Percentiles rank a stretch among this genome's conserved stretches.
Conservation (phyloP, 1,140 invertebrate species). For the Drosophila santomea region DNA sequence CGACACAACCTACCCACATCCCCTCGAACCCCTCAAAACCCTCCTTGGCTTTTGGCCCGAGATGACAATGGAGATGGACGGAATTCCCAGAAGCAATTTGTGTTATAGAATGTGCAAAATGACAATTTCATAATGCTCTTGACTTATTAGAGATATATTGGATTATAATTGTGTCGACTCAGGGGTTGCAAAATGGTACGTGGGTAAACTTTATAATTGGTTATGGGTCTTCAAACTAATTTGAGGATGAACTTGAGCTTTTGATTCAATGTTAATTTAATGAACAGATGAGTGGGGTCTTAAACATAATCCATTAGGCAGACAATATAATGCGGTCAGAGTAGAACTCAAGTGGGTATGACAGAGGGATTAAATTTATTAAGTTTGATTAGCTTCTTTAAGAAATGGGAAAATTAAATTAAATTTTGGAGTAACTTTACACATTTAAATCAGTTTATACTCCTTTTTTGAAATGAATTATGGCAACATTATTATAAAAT, state of each 20-base stretch:
- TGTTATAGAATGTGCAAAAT: conserved; percentile 41
- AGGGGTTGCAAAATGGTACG: conserved; percentile 26
- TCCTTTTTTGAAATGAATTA: too few species aligned
- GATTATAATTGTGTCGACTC: conserved; percentile 38
- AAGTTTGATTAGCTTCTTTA: background rate
- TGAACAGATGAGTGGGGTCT: conserved; percentile 9
- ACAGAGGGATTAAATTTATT: conserved; percentile 9
- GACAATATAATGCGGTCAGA: conserved; percentile 19
- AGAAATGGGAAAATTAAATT: too few species aligned
- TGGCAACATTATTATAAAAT: too few species aligned
- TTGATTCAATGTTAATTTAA: conserved; percentile 38
- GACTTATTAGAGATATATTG: conserved; percentile 51
- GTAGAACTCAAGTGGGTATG: background rate
- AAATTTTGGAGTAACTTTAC: too few species aligned
- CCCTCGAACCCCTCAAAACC: conserved; percentile 1
- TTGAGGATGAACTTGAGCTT: conserved; percentile 24
- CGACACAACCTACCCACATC: conserved; percentile 23
- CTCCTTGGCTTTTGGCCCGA: background rate
- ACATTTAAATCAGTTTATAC: too few species aligned
- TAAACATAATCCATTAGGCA: conserved; percentile 33
- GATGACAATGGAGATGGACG: conserved; percentile 27
- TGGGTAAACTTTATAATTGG: conserved; percentile 43
- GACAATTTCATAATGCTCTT: conserved; percentile 48
- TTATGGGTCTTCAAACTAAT: conserved; percentile 21
- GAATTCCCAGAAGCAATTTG: conserved; percentile 49